phyloP scores from a whole-genome alignment of 2,888 invertebrate species.

The Sisyra nigra region DNA sequence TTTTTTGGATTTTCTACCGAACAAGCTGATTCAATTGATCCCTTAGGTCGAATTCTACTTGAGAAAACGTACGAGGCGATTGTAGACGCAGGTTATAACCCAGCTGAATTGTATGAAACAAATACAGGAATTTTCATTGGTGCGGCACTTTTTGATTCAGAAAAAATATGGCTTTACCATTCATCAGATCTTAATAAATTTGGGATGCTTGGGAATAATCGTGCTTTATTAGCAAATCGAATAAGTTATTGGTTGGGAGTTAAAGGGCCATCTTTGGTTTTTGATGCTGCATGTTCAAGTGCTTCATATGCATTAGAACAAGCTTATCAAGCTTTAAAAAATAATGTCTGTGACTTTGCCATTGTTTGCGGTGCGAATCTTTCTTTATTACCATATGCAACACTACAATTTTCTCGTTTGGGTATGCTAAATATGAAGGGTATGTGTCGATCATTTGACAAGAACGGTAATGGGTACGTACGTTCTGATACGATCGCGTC shows the following conservation, averaged over 20 bases:
- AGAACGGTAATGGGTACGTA: constrained; percentile 59
- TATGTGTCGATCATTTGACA: constrained; percentile 38
- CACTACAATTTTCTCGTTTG: constrained; percentile 62
- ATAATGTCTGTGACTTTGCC: constrained; percentile 70
- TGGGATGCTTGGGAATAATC: constrained; percentile 39
- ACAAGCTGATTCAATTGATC: constrained; percentile 39
- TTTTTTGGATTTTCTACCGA: constrained; percentile 62
- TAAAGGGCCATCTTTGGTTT: constrained; percentile 73
- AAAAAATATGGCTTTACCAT: constrained; percentile 55
- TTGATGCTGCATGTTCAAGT: constrained; percentile 85
- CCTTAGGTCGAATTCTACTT: constrained; percentile 37
- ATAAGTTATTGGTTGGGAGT: constrained; percentile 79
- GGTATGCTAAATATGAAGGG: constrained; percentile 36
- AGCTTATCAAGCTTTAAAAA: constrained; percentile 54
- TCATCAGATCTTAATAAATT: constrained; percentile 62
- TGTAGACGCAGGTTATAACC: constrained; percentile 47
- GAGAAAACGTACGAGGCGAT: constrained; percentile 42
- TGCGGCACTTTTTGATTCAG: constrained; percentile 58
- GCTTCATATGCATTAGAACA: constrained; percentile 70
- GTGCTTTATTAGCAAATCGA: constrained; percentile 69
- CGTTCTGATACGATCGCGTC: constrained; percentile 66
- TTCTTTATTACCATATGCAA: constrained; percentile 66
- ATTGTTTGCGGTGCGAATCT: constrained; percentile 74
- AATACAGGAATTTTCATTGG: constrained; percentile 70
- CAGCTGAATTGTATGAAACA: constrained; percentile 48